Conservation (phyloP, 2,113 vertebrate genomes). For the Zapornia atra region DNA sequence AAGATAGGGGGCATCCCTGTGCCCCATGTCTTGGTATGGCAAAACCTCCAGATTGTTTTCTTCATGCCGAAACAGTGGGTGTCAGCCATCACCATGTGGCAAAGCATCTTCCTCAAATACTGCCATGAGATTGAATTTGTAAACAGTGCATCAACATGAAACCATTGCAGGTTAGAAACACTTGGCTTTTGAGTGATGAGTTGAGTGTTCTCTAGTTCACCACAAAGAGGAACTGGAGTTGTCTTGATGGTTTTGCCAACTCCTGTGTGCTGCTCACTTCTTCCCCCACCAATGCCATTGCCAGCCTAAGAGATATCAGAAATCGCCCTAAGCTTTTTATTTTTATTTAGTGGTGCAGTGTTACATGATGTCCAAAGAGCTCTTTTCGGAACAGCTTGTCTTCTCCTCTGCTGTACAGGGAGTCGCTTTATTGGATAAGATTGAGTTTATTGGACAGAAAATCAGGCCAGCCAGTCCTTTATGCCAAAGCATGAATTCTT, state of each 20-base stretch:
- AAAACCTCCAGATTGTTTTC: not conserved
- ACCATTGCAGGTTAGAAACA: not conserved
- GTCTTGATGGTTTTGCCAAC: not conserved
- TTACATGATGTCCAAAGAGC: not conserved
- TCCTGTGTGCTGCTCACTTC: not conserved
- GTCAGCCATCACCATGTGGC: not conserved
- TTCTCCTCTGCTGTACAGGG: not conserved
- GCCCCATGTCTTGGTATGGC: accelerated
- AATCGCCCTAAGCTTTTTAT: not conserved
- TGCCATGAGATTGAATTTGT: not conserved
- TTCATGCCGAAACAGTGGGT: not conserved
- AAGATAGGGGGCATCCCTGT: not conserved
- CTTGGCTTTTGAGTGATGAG: not conserved
- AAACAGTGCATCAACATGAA: not conserved
- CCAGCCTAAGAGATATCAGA: not conserved
- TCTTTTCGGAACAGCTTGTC: not conserved
- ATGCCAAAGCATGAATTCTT: constrained; percentile 38
- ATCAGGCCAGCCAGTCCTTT: constrained; percentile 17
- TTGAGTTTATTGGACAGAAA: not conserved
- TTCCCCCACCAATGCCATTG: not conserved
- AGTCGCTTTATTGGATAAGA: not conserved
- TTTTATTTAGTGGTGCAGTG: not conserved
- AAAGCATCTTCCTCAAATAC: not conserved
- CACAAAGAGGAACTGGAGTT: not conserved
- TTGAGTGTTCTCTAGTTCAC: not conserved